These are phyloP conservation scores for Emydura subglobosa DNA, from an alignment of 2,113 vertebrate species.

Conservation along the genomic window DNA sequence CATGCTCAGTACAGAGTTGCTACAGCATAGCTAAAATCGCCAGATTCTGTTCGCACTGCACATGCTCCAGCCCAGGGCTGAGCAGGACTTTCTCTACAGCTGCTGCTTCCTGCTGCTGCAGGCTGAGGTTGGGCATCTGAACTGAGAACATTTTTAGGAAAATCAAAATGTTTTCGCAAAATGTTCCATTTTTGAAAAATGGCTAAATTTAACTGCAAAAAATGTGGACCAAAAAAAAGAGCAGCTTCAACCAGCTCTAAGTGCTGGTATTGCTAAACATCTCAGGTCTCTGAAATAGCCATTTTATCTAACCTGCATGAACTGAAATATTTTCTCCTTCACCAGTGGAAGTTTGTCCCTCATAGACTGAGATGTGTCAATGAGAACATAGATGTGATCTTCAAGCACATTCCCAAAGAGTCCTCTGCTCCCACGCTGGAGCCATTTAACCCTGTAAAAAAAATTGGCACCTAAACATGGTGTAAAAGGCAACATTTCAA, in stretches of 20 bases:
- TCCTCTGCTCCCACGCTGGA: slow-evolving; percentile 79
- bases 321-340: slow-evolving; percentile 82
- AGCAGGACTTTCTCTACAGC: background rate
- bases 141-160: background rate
- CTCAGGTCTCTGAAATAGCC: background rate
- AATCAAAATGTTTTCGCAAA: background rate
- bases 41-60: background rate
- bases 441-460: slow-evolving; percentile 80
- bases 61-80: background rate
- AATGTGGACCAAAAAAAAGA: accelerated
- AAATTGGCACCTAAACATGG: background rate
- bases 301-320: slow-evolving; percentile 78
- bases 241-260: background rate
- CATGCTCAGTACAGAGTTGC: background rate
- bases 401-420: slow-evolving; percentile 82
- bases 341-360: slow-evolving; percentile 80
- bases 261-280: background rate
- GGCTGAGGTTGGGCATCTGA: background rate
- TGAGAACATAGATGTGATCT: slow-evolving; percentile 80
- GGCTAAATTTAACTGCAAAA: background rate
- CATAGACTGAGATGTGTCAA: slow-evolving; percentile 88
- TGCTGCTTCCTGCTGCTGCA: background rate
- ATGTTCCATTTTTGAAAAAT: background rate
- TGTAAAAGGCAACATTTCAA: background rate
- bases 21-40: background rate